Evolutionary conservation across 2,888 invertebrate genomes (phyloP), one percentile per base, ranked within the genome.

Genomic region (Drosophila yooni): DNA sequence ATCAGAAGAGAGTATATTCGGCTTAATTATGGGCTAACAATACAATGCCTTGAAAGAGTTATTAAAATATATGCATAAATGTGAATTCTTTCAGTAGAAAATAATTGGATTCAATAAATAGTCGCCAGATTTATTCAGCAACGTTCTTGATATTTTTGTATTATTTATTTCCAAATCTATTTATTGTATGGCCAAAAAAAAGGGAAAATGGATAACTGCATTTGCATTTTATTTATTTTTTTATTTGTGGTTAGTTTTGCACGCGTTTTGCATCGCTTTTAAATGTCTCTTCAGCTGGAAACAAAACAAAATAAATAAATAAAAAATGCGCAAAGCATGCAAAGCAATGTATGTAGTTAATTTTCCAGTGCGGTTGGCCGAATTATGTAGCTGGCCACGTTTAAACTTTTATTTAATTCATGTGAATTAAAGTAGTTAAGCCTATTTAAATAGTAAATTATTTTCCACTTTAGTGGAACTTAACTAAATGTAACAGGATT

Each of bases 301-400:
- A 31, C 21, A 36, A 21, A 40, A 33, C 33, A 3, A 29, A 74
- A 36, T 29, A 13, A 15, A 15, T 4, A 25, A 18, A 74, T 29
- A 59, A 65, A 69, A 65, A 69, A 66, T 50, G 29, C 52, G 38
- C 66, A 79, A 74, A 74, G 60, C 58, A 53, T 52, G 66, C 58
- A 76, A 80, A 69, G 62, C 69, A 65, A 59, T 70, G 54, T 73
- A 74, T 65, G 61, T 69, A 81, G 69, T 86, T 88, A 71, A 81
- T 85, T 83, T 81, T 68, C 52, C 61, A 74, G 38, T 74, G 89
- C 60, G 89, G 89, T 87, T 66, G 58, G 43, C 67, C 51, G 64
- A 52, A 53, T 66, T 27, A 53, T 65, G 15, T 46, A 51, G 21
- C 36, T 43, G 53, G 27, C n/a, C 33, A 36, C 53, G 38, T 67